Conservation (phyloP, 2,888 invertebrate genomes). For the Stratiomys singularior region DNA sequence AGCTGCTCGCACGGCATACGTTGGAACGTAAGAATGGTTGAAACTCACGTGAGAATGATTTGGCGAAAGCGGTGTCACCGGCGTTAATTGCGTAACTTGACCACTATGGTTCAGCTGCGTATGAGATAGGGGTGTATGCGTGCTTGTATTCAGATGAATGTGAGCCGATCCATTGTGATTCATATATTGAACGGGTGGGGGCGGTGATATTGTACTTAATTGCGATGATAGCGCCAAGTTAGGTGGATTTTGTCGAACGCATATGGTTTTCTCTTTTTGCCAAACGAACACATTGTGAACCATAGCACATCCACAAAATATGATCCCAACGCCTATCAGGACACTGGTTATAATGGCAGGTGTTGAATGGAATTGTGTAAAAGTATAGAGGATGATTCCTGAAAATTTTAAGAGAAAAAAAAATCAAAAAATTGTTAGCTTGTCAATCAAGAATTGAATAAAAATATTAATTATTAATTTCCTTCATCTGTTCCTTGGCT, state of each 20-base stretch:
- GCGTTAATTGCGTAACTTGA: slow-evolving; percentile 57
- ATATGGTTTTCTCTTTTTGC: slow-evolving; percentile 90
- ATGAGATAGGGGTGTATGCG: slow-evolving; percentile 54
- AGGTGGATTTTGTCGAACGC: slow-evolving; percentile 68
- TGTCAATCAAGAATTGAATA: background rate
- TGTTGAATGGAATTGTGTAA: slow-evolving; percentile 91
- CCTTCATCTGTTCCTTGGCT: too few species aligned
- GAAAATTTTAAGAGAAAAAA: slow-evolving; percentile 59
- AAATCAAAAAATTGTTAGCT: too few species aligned
- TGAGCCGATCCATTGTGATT: slow-evolving; percentile 53
- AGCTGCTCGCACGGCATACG: slow-evolving; percentile 61
- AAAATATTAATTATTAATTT: background rate
- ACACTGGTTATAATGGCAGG: slow-evolving; percentile 91
- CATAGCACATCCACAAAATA: slow-evolving; percentile 93
- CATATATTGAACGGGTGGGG: slow-evolving; percentile 55
- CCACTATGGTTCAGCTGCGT: slow-evolving; percentile 54
- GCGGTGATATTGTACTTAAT: slow-evolving; percentile 57
- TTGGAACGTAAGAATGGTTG: slow-evolving; percentile 60
- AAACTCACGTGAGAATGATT: slow-evolving; percentile 66
- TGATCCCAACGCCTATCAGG: slow-evolving; percentile 89
- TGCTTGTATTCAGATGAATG: slow-evolving; percentile 47
- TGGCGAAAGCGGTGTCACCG: slow-evolving; percentile 64
- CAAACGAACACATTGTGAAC: slow-evolving; percentile 95
- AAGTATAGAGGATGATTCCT: slow-evolving; percentile 92
- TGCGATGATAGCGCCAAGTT: slow-evolving; percentile 62